Conservation (phyloP, 2,113 vertebrate genomes). For the human (Homo sapiens) region GRCh38 chr5:83644001-83644500, state of each 20-base stretch:
- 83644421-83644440: conserved; percentile 94
- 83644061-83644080: background rate
- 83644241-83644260: background rate
- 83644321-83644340: background rate
- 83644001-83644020: too few species aligned
- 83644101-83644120: background rate
- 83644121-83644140: background rate
- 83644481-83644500: conserved; percentile 96
- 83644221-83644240: background rate
- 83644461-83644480: conserved; percentile 93
- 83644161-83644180: background rate
- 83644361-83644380: conserved; percentile 90
- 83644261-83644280: background rate
- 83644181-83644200: background rate
- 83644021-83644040: background rate
- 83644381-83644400: conserved; percentile 96
- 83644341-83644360: conserved; percentile 37
- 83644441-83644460: conserved; percentile 87
- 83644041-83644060: background rate
- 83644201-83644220: background rate
- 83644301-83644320: background rate
- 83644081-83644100: background rate
- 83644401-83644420: conserved; percentile 88
- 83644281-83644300: background rate
- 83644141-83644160: background rate